Base-by-base conservation (phyloP, 1,140 invertebrate species). In the Pomacea maculata region DNA sequence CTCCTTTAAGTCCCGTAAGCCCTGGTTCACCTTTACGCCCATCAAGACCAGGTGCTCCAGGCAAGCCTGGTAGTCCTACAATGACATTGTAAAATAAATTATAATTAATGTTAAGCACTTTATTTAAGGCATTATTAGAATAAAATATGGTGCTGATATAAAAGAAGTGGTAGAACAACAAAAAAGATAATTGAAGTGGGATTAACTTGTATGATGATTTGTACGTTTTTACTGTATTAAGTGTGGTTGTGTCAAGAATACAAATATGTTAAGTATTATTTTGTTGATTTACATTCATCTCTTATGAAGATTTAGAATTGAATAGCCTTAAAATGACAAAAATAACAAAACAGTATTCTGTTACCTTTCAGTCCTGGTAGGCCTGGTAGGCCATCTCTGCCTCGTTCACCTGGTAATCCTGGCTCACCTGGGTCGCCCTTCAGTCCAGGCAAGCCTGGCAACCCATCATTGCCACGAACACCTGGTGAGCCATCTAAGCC, bases 11-110 rank as follows among this genome's bases (percentile, higher is more conserved):
- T 45, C 87, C 87, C 55, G 78, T 71, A 10, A 83, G 67, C 64
- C 87, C 87, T 45, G 75, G 19, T n/a, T 86, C 83, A 70, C 97
- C 96, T n/a, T 95, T 94, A 21, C 94, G 94, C 14, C 94, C 94
- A 52, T 72, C 45, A 12, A 73, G 52, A 17, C 85, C 85, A n/a
- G 82, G 84, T 29, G 81, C 11, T 67, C 83, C 86, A 77, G 83
- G 83, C 54, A 85, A 71, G 70, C 87, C 87, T 83, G 83, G 63
- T 17, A 82, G 61, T 64, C 86, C 86, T 84, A 71, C 67, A 64
- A 71, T 75, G 21, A 4, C 11, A 17, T 61, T 61, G 57, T 61
- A 2, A 14, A 14, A 61, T 14, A 61, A 61, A 61, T 45, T 61
- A 61, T 61, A 17, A 14, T 61, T 61, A 61, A 61, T 61, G 34